Base-by-base conservation (phyloP, 1,140 invertebrate species). In the Lepidotrigona ventralis region DNA sequence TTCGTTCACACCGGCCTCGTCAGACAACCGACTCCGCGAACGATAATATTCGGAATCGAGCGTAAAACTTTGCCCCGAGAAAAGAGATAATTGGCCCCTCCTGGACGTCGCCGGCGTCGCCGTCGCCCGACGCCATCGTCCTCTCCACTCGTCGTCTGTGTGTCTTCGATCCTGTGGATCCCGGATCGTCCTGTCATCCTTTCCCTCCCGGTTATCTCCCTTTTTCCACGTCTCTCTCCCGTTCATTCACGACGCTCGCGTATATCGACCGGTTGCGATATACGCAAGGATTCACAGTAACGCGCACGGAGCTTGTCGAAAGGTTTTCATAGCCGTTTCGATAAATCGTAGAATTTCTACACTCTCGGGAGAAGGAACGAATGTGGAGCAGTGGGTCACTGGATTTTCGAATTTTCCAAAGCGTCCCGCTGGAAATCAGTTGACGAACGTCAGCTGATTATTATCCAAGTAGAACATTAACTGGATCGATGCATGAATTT, bases 1-100 rank as follows among this genome's bases (percentile, higher is more conserved):
- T 93, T 93, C 92, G 88, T 93, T 93, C 91, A 93, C 91, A 92
- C 91, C 83, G 83, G 80, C 54, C 72, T 84, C 86, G 85, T 81
- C 85, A 89, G 86, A 86, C 86, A 81, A 81, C 87, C 81, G 82
- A 54, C 80, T 75, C 71, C 76, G 84, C 81, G 78, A 81, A 89
- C 84, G 87, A 90, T 89, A 90, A 90, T 90, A 90, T 90, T 90
- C 86, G 84, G 81, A 76, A 90, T 90, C 86, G 86, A 79, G 80
- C 77, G 80, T 88, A 88, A 88, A 90, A 88, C 86, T 90, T 90
- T 88, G 86, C 79, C 72, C 83, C 81, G 64, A 64, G 87, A 88
- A 85, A 88, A 88, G 86, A 88, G 83, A 88, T 87, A 88, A 88
- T 87, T 85, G 86, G 86, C 60, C 83, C 33, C 75, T 78, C 83